Conservation (phyloP, 2,888 invertebrate species). For the Ommatoiulus sabulosus region DNA sequence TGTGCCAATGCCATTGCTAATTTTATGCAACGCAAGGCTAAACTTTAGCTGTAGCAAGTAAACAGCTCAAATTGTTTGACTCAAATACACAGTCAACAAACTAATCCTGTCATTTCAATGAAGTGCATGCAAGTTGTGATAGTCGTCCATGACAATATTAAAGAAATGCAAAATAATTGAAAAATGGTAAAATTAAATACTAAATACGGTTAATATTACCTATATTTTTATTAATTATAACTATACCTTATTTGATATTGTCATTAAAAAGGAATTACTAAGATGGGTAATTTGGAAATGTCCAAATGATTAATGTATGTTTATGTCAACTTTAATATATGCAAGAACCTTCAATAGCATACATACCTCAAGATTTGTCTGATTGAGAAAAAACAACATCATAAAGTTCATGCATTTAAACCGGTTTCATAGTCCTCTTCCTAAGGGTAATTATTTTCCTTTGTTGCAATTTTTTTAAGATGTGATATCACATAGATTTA, state of each 20-base stretch:
- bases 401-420: neutral
- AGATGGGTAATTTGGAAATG: neutral
- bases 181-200: too few species aligned
- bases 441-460: neutral
- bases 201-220: too few species aligned
- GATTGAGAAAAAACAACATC: neutral
- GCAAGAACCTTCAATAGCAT: neutral
- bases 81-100: neutral
- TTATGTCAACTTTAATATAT: neutral
- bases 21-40: conserved; percentile 56
- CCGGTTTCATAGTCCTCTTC: neutral
- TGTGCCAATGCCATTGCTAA: conserved; percentile 72
- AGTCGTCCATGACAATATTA: too few species aligned
- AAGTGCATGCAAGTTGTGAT: too few species aligned
- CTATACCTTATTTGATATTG: neutral
- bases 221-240: conserved; percentile 29
- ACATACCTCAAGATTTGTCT: neutral
- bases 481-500: neutral
- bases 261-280: neutral
- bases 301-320: too few species aligned
- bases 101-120: too few species aligned
- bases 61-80: neutral
- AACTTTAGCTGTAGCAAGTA: conserved; percentile 34
- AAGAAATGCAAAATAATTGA: too few species aligned
- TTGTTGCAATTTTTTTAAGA: neutral